phyloP scores from a whole-genome alignment of 2,888 invertebrate species.

The Rotaria macrura region DNA sequence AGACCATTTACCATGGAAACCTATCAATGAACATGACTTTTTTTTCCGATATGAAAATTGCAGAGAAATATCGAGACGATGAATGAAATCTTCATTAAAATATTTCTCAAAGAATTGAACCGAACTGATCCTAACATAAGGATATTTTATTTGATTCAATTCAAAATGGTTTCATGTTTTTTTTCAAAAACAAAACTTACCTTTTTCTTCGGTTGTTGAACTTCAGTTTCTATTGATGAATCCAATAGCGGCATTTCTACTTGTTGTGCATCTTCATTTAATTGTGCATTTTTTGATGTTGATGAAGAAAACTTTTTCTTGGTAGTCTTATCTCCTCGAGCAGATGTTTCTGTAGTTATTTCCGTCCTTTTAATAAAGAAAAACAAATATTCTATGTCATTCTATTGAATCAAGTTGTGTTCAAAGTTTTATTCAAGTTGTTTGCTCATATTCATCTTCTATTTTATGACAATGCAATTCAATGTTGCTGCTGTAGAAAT shows the following conservation, averaged over 20 bases:
- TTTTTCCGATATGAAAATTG: neutral
- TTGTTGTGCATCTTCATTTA: neutral
- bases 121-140: no score
- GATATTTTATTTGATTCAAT: no score
- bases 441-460: no score
- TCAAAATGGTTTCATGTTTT: no score
- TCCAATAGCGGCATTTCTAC: neutral
- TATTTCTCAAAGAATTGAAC: no score
- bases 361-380: neutral
- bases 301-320: neutral
- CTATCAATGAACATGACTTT: neutral
- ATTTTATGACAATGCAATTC: no score
- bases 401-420: no score
- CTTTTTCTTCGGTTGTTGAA: neutral
- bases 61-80: neutral
- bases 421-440: no score
- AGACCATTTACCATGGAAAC: neutral
- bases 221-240: neutral
- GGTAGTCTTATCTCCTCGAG: neutral
- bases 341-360: neutral
- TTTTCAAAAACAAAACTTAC: neutral
- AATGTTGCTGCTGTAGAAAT: no score
- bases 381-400: neutral
- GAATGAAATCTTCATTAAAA: neutral
- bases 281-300: neutral